Evolutionary conservation across 2,888 invertebrate species (phyloP).

Genomic region (Unio delphinus): DNA sequence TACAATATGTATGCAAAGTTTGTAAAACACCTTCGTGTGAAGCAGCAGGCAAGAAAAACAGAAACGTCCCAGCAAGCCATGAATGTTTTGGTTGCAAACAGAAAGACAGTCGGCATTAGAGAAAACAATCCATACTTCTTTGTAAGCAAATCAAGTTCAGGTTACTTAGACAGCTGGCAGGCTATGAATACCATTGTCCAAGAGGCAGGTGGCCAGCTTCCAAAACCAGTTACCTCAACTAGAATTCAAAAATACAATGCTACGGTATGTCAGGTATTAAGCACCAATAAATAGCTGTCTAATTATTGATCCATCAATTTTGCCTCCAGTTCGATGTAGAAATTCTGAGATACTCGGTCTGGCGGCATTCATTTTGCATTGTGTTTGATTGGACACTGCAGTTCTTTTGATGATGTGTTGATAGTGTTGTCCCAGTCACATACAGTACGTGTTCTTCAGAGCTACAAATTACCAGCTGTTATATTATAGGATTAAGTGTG

Average conservation of each 20-base stretch:
- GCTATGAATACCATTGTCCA: not conserved
- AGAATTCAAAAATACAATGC: slow-evolving; percentile 1
- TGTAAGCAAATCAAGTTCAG: not conserved
- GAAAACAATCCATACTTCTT: not conserved
- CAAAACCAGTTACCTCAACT: not conserved
- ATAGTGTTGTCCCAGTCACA: no score
- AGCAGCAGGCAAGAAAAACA: not conserved
- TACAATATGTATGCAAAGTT: no score
- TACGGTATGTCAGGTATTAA: not conserved
- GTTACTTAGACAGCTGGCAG: slow-evolving; percentile 1
- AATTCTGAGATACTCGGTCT: no score
- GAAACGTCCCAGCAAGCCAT: slow-evolving; percentile 3
- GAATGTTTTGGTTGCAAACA: not conserved
- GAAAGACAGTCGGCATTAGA: not conserved
- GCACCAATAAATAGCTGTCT: not conserved
- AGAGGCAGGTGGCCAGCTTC: not conserved
- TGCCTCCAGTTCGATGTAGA: no score
- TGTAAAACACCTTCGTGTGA: no score
- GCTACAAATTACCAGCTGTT: no score
- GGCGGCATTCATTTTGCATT: no score
- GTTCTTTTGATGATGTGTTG: no score
- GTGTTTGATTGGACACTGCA: no score
- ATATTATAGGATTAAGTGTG: no score
- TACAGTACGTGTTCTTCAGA: no score
- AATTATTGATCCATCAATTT: not conserved